A percentile compares a stretch with the other conserved stretches of the same genome.
Evolutionary conservation across 2,888 invertebrate genomes (phyloP).

Genomic region (Dolomedes plantarius): DNA sequence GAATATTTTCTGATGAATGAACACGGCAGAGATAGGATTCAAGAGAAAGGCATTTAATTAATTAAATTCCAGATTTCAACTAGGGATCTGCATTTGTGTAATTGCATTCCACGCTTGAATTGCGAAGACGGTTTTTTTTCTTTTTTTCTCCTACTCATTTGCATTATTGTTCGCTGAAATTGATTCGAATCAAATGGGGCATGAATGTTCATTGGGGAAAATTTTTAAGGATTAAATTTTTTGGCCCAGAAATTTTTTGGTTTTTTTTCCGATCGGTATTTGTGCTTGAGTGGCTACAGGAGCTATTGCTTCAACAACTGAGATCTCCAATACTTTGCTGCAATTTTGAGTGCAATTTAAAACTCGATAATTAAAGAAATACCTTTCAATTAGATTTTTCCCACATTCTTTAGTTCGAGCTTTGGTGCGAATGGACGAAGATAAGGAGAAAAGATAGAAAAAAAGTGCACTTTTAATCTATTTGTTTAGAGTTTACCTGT

Average conservation of each 20-base stretch:
- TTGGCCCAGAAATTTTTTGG: not conserved
- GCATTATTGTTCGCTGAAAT: not conserved
- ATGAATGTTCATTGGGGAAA: not conserved
- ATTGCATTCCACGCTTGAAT: slow-evolving; percentile 13
- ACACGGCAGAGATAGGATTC: not conserved
- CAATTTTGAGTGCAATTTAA: not conserved
- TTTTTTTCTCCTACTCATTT: not conserved
- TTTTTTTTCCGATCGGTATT: not conserved
- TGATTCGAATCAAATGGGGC: not conserved
- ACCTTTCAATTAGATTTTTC: not conserved
- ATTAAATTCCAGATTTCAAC: slow-evolving; percentile 17
- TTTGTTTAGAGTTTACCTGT: too few species aligned
- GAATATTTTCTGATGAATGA: slow-evolving; percentile 16
- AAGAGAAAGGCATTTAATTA: slow-evolving; percentile 8
- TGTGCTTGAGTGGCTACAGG: not conserved
- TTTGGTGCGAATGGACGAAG: too few species aligned
- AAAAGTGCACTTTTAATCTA: too few species aligned
- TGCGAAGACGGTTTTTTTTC: not conserved
- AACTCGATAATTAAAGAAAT: not conserved
- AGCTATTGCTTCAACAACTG: not conserved
- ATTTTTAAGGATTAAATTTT: not conserved
- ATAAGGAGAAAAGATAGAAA: too few species aligned
- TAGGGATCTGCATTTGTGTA: slow-evolving; percentile 8
- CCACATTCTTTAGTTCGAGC: not conserved
- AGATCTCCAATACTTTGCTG: not conserved